Conservation (phyloP, 2,888 invertebrate genomes). For the Eugnorisma glareosa region DNA sequence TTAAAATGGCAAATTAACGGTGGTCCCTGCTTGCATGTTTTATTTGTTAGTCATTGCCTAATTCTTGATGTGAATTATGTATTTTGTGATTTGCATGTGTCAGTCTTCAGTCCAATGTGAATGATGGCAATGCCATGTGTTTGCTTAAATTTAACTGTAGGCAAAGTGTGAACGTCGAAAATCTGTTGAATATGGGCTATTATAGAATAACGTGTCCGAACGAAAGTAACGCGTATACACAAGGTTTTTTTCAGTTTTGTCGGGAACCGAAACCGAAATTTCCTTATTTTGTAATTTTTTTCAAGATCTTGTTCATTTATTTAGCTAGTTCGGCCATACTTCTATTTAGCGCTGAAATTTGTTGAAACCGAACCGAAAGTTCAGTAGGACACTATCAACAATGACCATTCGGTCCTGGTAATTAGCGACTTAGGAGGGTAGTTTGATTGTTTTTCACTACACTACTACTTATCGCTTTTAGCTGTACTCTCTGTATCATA, state of each 20-base stretch:
- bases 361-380: neutral
- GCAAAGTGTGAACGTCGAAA: no score
- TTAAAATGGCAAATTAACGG: conserved; percentile 53
- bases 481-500: no score
- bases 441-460: neutral
- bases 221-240: neutral
- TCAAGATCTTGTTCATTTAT: neutral
- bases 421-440: no score
- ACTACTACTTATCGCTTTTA: no score
- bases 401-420: no score
- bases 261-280: neutral
- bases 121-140: neutral
- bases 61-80: conserved; percentile 47
- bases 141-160: neutral
- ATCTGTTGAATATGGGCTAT: neutral
- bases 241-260: neutral
- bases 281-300: neutral
- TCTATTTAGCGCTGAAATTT: neutral
- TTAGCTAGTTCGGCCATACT: neutral
- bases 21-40: conserved; percentile 31
- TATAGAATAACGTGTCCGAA: neutral
- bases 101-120: neutral
- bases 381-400: neutral
- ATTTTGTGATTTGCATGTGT: conserved; percentile 48
- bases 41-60: conserved; percentile 47